phyloP scores from a whole-genome alignment of 2,113 vertebrate species.

The Ptilonorhynchus violaceus region DNA sequence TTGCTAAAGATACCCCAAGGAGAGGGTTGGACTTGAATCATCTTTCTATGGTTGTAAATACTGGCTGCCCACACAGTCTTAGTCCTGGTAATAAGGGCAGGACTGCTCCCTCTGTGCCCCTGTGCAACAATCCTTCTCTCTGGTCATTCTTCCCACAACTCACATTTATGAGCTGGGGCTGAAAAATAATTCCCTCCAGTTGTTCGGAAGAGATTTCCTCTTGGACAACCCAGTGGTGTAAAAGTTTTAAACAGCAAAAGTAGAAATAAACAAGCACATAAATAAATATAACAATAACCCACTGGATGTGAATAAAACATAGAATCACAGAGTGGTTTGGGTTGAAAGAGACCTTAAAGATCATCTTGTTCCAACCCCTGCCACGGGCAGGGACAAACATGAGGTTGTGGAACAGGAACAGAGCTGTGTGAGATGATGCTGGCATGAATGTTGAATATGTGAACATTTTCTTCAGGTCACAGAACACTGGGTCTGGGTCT shows the following conservation, averaged over 20 bases:
- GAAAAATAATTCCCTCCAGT: background rate
- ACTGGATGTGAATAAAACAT: background rate
- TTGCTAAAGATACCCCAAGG: background rate
- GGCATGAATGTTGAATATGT: accelerated
- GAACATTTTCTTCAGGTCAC: background rate
- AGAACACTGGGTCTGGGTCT: background rate
- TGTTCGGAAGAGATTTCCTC: background rate
- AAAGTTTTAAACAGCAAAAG: background rate
- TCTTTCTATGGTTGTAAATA: background rate
- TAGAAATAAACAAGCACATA: background rate
- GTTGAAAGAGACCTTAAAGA: background rate
- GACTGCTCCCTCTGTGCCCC: background rate
- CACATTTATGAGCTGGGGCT: background rate
- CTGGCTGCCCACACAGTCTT: background rate
- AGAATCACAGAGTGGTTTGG: background rate
- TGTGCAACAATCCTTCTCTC: background rate
- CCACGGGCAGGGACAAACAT: background rate
- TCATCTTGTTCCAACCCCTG: background rate
- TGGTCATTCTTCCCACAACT: background rate
- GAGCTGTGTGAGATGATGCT: background rate
- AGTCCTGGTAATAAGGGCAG: background rate
- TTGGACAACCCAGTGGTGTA: background rate
- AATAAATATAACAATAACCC: background rate
- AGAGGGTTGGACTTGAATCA: background rate
- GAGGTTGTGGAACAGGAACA: background rate